Conservation (phyloP, 2,113 vertebrate genomes). For the Apodemus speciosus region DNA sequence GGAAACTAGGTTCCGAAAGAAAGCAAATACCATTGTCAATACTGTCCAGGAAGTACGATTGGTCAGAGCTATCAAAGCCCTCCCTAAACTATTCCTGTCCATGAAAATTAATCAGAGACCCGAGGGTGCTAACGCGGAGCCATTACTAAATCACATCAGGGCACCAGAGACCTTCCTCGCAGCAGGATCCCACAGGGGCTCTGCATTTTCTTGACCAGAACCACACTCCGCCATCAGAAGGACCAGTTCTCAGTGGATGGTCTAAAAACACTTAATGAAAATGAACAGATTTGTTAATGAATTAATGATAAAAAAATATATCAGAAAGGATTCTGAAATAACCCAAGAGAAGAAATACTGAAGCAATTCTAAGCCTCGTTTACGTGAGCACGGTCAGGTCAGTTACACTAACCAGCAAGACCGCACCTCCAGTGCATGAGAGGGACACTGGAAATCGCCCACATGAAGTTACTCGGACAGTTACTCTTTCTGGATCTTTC, state of each 20-base stretch:
- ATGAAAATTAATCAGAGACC: neutral
- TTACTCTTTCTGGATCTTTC: neutral
- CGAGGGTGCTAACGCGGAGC: neutral
- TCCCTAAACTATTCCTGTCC: neutral
- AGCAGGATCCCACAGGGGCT: too few species aligned
- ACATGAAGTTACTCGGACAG: neutral
- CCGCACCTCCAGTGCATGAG: neutral
- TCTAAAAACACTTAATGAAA: neutral
- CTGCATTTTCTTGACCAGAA: neutral
- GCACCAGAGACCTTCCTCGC: neutral
- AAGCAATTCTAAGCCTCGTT: neutral
- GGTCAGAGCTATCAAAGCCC: neutral
- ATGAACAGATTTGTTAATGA: neutral
- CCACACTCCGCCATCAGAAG: neutral
- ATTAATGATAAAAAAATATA: neutral
- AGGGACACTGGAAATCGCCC: neutral
- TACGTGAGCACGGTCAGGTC: neutral
- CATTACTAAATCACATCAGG: too few species aligned
- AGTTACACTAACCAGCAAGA: neutral
- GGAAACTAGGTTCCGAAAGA: slow-evolving; percentile 30
- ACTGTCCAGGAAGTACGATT: neutral
- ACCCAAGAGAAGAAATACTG: neutral
- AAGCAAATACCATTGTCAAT: neutral
- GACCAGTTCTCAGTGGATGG: neutral
- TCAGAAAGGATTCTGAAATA: slow-evolving; percentile 8